A percentile compares a stretch with the other conserved stretches of the same genome.
phyloP scores from a whole-genome alignment of 2,888 invertebrate species.

The Nymphalis urticae region DNA sequence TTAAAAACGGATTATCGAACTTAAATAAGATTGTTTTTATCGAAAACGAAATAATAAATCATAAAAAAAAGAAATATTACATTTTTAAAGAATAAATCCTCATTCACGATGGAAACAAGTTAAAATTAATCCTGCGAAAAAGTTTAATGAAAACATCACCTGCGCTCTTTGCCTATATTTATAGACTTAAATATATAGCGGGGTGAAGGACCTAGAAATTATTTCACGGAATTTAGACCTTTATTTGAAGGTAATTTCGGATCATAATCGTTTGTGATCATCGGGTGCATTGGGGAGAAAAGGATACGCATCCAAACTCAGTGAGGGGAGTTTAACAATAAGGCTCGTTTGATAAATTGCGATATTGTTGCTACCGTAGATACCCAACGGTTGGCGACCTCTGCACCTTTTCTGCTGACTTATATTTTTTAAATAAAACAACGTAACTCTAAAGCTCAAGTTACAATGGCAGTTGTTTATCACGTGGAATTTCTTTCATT shows the following conservation, averaged over 20 bases:
- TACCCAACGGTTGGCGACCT: constrained; percentile 52
- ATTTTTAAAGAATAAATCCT: constrained; percentile 18
- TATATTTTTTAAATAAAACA: constrained; percentile 35
- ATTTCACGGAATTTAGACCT: constrained; percentile 30
- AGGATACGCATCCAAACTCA: constrained; percentile 47
- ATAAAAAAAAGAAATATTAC: constrained; percentile 18
- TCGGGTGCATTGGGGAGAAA: constrained; percentile 47
- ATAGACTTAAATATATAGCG: constrained; percentile 43
- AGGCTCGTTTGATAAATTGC: constrained; percentile 79
- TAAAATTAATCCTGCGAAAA: constrained; percentile 64
- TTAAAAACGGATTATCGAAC: not conserved
- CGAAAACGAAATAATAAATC: constrained; percentile 20
- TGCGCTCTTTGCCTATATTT: constrained; percentile 52
- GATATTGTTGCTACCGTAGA: constrained; percentile 63
- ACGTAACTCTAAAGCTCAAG: constrained; percentile 33
- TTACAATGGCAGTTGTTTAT: constrained; percentile 38
- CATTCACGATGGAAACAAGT: constrained; percentile 42
- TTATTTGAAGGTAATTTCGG: constrained; percentile 17
- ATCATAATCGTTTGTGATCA: constrained; percentile 33
- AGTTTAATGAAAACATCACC: constrained; percentile 73
- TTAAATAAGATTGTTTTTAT: not conserved
- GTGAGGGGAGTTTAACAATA: constrained; percentile 70
- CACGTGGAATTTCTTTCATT: constrained; percentile 47
- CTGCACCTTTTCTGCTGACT: constrained; percentile 47
- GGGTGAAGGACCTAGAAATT: constrained; percentile 24